Evolutionary conservation across 2,113 vertebrate genomes (phyloP).

Genomic region (Eurystomus gularis): DNA sequence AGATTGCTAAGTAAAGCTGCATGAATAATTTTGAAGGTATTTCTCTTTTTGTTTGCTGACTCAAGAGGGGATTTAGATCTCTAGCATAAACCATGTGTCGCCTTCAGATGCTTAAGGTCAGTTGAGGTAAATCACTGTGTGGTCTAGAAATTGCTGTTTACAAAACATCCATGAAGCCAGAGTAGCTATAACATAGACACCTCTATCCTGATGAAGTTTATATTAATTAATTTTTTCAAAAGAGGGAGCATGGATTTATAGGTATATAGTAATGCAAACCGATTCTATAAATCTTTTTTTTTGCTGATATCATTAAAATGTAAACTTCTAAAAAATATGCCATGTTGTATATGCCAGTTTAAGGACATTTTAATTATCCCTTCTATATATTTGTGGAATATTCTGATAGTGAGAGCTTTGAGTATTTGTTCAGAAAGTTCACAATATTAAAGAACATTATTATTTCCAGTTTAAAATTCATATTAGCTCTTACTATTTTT

Average conservation of each 20-base stretch:
- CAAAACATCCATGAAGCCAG: background rate
- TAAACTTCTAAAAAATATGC: background rate
- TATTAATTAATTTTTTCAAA: background rate
- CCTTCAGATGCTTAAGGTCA: background rate
- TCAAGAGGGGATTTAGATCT: background rate
- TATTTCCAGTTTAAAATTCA: background rate
- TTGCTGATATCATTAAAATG: background rate
- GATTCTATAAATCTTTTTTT: background rate
- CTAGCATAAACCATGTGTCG: background rate
- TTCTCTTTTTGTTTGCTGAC: background rate
- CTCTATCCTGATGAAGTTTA: background rate
- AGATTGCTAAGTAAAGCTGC: background rate
- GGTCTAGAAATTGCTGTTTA: background rate
- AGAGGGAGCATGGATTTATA: background rate
- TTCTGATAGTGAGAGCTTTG: background rate
- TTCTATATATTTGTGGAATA: background rate
- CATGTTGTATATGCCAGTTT: background rate
- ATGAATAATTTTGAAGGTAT: background rate
- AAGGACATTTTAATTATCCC: background rate
- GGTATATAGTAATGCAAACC: background rate
- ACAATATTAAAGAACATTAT: background rate
- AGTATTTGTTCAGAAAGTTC: background rate
- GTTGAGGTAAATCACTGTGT: background rate
- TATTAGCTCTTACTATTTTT: background rate
- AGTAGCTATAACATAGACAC: background rate